Percentiles rank a stretch among this genome's conserved stretches.
These are phyloP conservation scores for Troglohyphantes excavatus DNA, from an alignment of 2,888 invertebrate species.

Conservation along the genomic window DNA sequence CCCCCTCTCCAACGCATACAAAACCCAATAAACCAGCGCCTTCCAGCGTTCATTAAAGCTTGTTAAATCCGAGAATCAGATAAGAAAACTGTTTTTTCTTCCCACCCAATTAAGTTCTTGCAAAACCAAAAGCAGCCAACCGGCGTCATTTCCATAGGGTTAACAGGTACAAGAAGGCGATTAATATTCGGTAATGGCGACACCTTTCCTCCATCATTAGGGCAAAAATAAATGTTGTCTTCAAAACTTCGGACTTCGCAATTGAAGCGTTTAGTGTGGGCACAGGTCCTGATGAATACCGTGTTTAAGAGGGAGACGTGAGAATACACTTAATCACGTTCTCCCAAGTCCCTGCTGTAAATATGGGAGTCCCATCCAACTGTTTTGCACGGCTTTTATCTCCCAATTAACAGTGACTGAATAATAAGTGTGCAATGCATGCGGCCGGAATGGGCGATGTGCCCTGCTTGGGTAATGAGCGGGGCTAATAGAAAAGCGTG, in stretches of 20 bases:
- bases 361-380: conserved; percentile 23
- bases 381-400: conserved; percentile 43
- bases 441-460: neutral
- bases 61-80: conserved; percentile 56
- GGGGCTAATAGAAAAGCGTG: neutral
- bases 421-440: neutral
- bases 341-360: conserved; percentile 24
- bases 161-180: conserved; percentile 50
- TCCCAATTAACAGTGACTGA: conserved; percentile 32
- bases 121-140: neutral
- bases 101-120: conserved; percentile 43
- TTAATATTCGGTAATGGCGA: conserved; percentile 44
- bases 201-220: conserved; percentile 39
- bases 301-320: conserved; percentile 70
- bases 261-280: too few species aligned
- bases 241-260: conserved; percentile 19
- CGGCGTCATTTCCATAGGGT: neutral
- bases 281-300: conserved; percentile 20
- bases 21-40: neutral
- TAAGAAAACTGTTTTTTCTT: conserved; percentile 31
- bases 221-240: conserved; percentile 27
- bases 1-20: conserved; percentile 5
- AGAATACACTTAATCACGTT: conserved; percentile 69
- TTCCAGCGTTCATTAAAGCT: conserved; percentile 31
- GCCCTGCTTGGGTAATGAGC: neutral